Conservation (phyloP, 2,113 vertebrate genomes). For the Odontesthes bonariensis region DNA sequence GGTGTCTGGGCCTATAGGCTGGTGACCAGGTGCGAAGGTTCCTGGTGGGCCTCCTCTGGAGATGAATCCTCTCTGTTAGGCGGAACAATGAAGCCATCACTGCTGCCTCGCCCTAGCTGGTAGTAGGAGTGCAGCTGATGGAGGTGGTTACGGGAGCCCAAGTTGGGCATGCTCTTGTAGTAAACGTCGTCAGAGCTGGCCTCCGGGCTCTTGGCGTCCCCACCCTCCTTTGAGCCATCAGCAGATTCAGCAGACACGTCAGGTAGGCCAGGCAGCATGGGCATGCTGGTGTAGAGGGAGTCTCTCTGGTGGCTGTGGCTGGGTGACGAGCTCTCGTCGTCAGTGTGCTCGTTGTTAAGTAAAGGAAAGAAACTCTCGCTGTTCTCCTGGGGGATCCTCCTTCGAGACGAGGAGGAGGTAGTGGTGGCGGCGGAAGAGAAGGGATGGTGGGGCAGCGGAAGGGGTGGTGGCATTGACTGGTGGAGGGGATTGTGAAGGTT, state of each 20-base stretch:
- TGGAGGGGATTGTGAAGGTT: slow-evolving; percentile 76
- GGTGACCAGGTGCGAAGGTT: slow-evolving; percentile 95
- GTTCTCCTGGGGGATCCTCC: slow-evolving; percentile 95
- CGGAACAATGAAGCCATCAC: slow-evolving; percentile 94
- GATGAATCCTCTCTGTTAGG: slow-evolving; percentile 91
- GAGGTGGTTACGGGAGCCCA: slow-evolving; percentile 93
- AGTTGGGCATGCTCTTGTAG: slow-evolving; percentile 99
- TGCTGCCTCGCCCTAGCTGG: slow-evolving; percentile 96
- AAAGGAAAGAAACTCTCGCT: slow-evolving; percentile 97
- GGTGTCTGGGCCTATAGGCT: slow-evolving; percentile 89
- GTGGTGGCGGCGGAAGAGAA: slow-evolving; percentile 66
- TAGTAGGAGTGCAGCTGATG: slow-evolving; percentile 97
- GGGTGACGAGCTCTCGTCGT: slow-evolving; percentile 88
- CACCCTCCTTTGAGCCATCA: slow-evolving; percentile 63
- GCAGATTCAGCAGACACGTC: slow-evolving; percentile 75
- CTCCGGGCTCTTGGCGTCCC: slow-evolving; percentile 73
- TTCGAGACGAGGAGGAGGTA: slow-evolving; percentile 80
- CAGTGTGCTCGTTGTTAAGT: slow-evolving; percentile 92
- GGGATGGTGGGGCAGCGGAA: slow-evolving; percentile 84
- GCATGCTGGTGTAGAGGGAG: slow-evolving; percentile 97
- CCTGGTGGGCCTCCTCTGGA: slow-evolving; percentile 86
- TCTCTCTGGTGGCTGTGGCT: slow-evolving; percentile 85
- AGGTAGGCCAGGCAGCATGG: slow-evolving; percentile 87
- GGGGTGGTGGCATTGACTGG: slow-evolving; percentile 84
- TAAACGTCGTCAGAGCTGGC: slow-evolving; percentile 89